Evolutionary conservation across 2,113 vertebrate species (phyloP), one percentile per base, ranked within the genome.

Genomic region (Acrocephalus arundinaceus): DNA sequence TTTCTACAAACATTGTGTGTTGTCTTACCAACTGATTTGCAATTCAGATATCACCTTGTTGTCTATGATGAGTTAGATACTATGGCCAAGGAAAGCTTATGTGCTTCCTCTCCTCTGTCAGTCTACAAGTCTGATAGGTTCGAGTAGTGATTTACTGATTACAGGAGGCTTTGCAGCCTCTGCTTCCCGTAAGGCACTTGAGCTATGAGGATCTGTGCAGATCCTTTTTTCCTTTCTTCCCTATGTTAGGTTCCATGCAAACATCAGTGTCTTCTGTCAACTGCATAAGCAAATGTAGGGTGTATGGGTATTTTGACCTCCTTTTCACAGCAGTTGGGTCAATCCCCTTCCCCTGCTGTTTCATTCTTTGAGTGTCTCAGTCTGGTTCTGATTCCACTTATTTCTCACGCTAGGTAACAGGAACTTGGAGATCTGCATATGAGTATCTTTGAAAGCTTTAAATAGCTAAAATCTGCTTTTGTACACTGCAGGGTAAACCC

Each of bases 401-500:
- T 10, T 90, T 90, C 85, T 94, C 81, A 49, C 6, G 9, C 27
- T 87, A 45, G 74, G 15, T 68, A 81, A 91, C 84, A 84, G 73
- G 87, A 94, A 94, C 90, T 96, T 2, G 1, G 52, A 72, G 45
- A 65, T 93, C 55, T 91, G 35, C 28, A 41, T 62, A 57, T 41
- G 73, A 70, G 46, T 93, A 13, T 91, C n/a, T 89, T 91, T 71
- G 67, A 84, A 77, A 74, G 79, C 89, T 93, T 92, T 89, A 37
- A 43, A 24, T 45, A 52, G 23, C 85, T 59, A 11, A 57, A 48
- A 67, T 55, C 85, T 82, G 59, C 13, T 59, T 75, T 87, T 78
- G n/a, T 85, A 66, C 9, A 7, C 21, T 51, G 15, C 7, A 13
- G 28, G 31, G 30, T 78, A 72, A 65, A 14, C 35, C 30, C 59